Base-by-base conservation (phyloP, 1,140 invertebrate genomes). In the Neocloeon triangulifer region DNA sequence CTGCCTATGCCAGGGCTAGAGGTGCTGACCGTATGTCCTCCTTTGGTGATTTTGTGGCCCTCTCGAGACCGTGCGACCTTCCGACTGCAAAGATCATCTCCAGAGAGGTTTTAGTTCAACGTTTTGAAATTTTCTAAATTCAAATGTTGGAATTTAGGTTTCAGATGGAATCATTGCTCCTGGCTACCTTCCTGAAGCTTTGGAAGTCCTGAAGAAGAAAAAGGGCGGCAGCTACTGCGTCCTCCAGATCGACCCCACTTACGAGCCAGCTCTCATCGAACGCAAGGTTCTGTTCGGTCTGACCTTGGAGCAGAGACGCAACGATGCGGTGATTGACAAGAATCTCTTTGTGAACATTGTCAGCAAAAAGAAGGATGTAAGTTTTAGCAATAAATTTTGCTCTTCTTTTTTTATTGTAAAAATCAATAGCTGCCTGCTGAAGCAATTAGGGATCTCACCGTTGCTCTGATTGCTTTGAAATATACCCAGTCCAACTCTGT, bases 11-110 rank as follows among this genome's bases (percentile, higher is more conserved):
- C 0, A 59, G 91, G 37, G 94, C 92, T 1, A 64, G 94, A 53
- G 89, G 92, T 20, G 91, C 92, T 12, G 94, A 98, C 53, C 66
- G 94, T 32, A 97, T 98, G 94, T 95, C 88, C 4, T 96, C 91
- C 8, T 98, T 96, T 56, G 92, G 94, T 1, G 94, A 98, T 56
- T 97, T 98, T 52, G 68, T 97, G 22, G 86, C 89, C 8, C 49
- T 98, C 0, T 96, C 89, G 0, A 88, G 95, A 47, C 45, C 56
- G 2, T 98, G 92, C 52, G 94, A 98, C 56, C 66, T 62, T 17
- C 40, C 70, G 9, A 96, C 91, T 0, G 91, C 64, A 27, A 67
- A 53, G 45, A 71, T 76, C 6, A 73, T 76, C 30, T 69, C 64
- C 10, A 50, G 69, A 46, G 71, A 74, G 53, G 69, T 65, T 41